A percentile compares a stretch with the other conserved stretches of the same genome.
phyloP scores from a whole-genome alignment of 1,140 invertebrate genomes.

The Macrotrachela quadricornifera region DNA sequence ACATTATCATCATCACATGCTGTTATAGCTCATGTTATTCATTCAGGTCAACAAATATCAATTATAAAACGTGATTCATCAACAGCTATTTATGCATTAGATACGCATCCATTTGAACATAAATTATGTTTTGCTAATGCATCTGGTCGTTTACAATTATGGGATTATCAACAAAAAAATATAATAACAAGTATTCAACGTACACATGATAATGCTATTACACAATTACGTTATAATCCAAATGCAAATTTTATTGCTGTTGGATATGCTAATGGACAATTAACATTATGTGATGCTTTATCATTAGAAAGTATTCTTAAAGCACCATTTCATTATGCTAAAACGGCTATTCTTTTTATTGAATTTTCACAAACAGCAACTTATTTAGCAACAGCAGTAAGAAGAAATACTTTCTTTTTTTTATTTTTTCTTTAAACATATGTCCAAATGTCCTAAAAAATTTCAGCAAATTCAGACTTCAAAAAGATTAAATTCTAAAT shows the following conservation, averaged over 20 bases:
- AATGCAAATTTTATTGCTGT: slow-evolving; percentile 24
- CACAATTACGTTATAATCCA: slow-evolving; percentile 15
- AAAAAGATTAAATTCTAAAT: too few species aligned
- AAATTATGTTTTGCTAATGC: slow-evolving; percentile 24
- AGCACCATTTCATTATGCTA: slow-evolving; percentile 21
- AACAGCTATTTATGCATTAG: slow-evolving; percentile 22
- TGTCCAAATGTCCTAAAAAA: too few species aligned
- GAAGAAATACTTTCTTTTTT: too few species aligned
- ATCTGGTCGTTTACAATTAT: slow-evolving; percentile 24
- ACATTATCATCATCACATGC: slow-evolving; percentile 23
- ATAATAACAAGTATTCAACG: too few species aligned
- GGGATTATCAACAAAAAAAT: slow-evolving; percentile 28
- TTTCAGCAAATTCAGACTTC: too few species aligned
- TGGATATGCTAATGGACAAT: slow-evolving; percentile 26
- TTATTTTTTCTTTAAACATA: too few species aligned
- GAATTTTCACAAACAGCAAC: slow-evolving; percentile 24
- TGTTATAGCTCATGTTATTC: slow-evolving; percentile 21
- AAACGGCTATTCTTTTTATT: slow-evolving; percentile 26
- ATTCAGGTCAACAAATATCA: slow-evolving; percentile 19
- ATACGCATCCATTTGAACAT: slow-evolving; percentile 20
- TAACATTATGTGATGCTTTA: slow-evolving; percentile 24
- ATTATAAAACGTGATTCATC: slow-evolving; percentile 26
- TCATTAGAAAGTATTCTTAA: slow-evolving; percentile 20
- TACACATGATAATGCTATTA: too few species aligned
- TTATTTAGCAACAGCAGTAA: slow-evolving; percentile 28